Evolutionary conservation across 2,888 invertebrate species (phyloP), one percentile per base, ranked within the genome.

Genomic region (Drosophila ezoana): DNA sequence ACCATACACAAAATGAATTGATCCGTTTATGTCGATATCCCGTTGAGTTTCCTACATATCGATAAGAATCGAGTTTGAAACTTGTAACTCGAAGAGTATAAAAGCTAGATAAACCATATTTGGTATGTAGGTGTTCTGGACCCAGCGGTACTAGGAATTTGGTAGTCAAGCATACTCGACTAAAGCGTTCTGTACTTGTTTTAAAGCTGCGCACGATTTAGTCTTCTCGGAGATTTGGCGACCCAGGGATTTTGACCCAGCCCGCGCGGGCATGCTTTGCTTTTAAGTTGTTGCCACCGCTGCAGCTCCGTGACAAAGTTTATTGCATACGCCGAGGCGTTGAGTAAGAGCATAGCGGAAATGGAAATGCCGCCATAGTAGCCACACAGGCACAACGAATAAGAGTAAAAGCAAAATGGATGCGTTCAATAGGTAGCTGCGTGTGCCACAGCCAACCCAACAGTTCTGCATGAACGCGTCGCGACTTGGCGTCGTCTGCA

Each of bases 401-500:
- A 23, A 59, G 62, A 58, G 67, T 43, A 62, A 68, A 72, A 52
- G 73, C 73, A 48, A 76, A 64, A 70, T 60, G 81, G 65, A 81
- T 85, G 73, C 73, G 79, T 76, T 69, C 76, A 78, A 78, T 71
- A 74, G 67, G 51, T 61, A 74, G 40, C 52, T 57, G 74, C 60
- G 53, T 51, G 59, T 35, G 48, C 56, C 59, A 35, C 37, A 20
- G 16, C 13, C 48, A 28, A 6, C 33, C 20, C 38, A 32, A 33
- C 35, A 11, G 59, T 69, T 60, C 67, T 62, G 74, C 86, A 80
- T 67, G 80, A 86, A 67, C 70, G 78, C 71, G 73, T 73, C 84
- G 89, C 89, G 89, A 88, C 89, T 83, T 71, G 64, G 63, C 67
- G 85, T 79, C 85, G 85, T 88, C 87, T 80, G 67, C 78, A 66